Evolutionary conservation across 1,140 invertebrate species (phyloP).

Genomic region (Danaus plexippus): DNA sequence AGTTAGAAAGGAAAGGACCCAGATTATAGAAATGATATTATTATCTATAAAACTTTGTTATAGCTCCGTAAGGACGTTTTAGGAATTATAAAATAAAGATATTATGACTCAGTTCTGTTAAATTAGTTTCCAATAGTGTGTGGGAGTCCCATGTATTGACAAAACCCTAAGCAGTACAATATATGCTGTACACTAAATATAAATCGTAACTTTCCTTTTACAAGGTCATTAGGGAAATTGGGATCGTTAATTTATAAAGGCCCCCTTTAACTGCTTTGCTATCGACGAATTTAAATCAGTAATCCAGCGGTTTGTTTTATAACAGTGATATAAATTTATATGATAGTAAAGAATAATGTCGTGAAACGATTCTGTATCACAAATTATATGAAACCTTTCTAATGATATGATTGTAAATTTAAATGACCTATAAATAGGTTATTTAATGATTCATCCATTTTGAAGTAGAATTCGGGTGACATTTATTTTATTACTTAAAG

Average conservation of each 20-base stretch:
- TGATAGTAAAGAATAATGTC: conserved; percentile 55
- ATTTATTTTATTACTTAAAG: too few species aligned
- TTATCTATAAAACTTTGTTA: too few species aligned
- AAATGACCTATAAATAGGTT: too few species aligned
- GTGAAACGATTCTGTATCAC: conserved; percentile 29
- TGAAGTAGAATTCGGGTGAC: too few species aligned
- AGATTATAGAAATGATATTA: too few species aligned
- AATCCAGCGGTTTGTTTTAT: conserved; percentile 67
- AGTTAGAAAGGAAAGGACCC: too few species aligned
- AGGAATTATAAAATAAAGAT: background rate
- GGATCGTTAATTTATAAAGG: conserved; percentile 65
- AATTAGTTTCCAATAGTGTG: conserved; percentile 10
- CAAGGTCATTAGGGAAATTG: conserved; percentile 70
- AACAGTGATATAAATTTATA: conserved; percentile 57
- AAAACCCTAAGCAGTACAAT: too few species aligned
- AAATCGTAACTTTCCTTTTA: conserved; percentile 68
- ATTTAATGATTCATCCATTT: too few species aligned
- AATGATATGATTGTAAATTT: too few species aligned
- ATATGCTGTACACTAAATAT: conserved; percentile 29
- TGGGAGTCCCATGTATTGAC: conserved; percentile 1
- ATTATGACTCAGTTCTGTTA: conserved; percentile 4
- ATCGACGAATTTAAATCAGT: conserved; percentile 66
- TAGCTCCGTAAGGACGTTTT: conserved; percentile 1
- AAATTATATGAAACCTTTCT: conserved; percentile 20
- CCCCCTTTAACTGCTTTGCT: conserved; percentile 55